These are phyloP conservation scores for Stichopus chloronotus DNA, from an alignment of 35 echinoderm and acorn worm species.

Conservation along the genomic window DNA sequence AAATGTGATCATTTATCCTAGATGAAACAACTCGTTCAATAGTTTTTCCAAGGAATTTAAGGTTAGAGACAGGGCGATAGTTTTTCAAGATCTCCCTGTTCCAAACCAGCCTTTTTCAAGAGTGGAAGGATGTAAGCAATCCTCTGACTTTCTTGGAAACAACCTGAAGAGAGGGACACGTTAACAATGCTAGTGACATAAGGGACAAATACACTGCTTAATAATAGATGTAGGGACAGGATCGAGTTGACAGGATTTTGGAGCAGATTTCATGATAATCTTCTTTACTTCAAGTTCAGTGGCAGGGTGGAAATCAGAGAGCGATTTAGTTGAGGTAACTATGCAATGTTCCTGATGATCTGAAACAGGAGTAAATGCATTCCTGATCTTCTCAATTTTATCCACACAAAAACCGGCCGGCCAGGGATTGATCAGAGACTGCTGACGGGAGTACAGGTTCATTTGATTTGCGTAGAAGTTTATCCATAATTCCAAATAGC, in stretches of 20 bases:
- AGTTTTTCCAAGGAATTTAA: constrained; percentile 64
- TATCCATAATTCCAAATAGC: constrained; percentile 59
- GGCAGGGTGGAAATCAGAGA: background rate
- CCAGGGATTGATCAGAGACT: constrained; percentile 22
- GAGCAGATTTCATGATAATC: constrained; percentile 49
- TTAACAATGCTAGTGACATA: constrained; percentile 66
- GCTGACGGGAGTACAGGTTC: constrained; percentile 8
- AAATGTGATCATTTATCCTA: constrained; percentile 40
- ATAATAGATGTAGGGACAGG: constrained; percentile 44
- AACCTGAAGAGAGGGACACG: constrained; percentile 31
- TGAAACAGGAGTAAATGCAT: constrained; percentile 16
- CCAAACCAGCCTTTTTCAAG: constrained; percentile 60
- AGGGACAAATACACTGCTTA: constrained; percentile 54
- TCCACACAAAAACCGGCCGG: constrained; percentile 32
- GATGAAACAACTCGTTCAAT: constrained; percentile 54
- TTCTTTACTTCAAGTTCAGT: constrained; percentile 9
- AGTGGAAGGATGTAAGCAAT: constrained; percentile 41
- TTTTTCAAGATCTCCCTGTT: constrained; percentile 48
- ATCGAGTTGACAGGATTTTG: constrained; percentile 60
- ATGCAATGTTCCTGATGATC: constrained; percentile 5
- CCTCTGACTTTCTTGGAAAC: constrained; percentile 54
- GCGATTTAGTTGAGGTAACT: background rate
- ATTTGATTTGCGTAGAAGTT: constrained; percentile 46
- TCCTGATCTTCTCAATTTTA: constrained; percentile 23
- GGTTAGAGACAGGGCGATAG: constrained; percentile 68